These are phyloP conservation scores for Cyphomyrus plagiostoma DNA, from an alignment of 2,113 vertebrate species.

Conservation along the genomic window DNA sequence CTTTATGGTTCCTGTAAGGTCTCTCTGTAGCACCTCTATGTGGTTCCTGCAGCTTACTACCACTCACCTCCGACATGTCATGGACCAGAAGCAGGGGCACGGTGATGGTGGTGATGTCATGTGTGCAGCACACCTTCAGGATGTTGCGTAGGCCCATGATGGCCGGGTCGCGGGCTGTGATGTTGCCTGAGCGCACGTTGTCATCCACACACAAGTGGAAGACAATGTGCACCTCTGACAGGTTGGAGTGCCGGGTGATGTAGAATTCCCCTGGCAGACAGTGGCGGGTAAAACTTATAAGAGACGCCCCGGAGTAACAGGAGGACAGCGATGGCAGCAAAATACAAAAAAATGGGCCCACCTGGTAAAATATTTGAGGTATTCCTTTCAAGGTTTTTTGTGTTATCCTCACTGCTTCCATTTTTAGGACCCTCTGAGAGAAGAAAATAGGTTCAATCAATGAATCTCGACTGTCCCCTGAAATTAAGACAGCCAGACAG, in stretches of 20 bases:
- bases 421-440: slow-evolving; percentile 56
- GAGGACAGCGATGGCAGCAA: not conserved
- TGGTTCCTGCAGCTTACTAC: slow-evolving; percentile 16
- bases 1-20: not conserved
- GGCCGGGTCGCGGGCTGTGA: slow-evolving; percentile 89
- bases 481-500: not conserved
- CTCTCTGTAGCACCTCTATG: not conserved
- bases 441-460: not conserved
- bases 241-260: slow-evolving; percentile 88
- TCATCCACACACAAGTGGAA: slow-evolving; percentile 98
- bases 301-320: not conserved
- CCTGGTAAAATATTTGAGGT: slow-evolving; percentile 87
- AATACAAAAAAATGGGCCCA: slow-evolving; percentile 39
- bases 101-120: slow-evolving; percentile 89
- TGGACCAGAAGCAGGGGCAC: slow-evolving; percentile 90
- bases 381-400: slow-evolving; percentile 79
- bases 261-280: slow-evolving; percentile 84
- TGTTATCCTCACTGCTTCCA: slow-evolving; percentile 75
- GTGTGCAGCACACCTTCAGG: slow-evolving; percentile 94
- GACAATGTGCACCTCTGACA: slow-evolving; percentile 88
- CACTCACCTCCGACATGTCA: slow-evolving; percentile 92
- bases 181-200: slow-evolving; percentile 81
- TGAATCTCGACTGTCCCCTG: not conserved
- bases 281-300: not conserved
- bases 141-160: slow-evolving; percentile 97